phyloP scores from a whole-genome alignment of 2,797 vertebrate genomes.

The Cryptoprocta ferox region DNA sequence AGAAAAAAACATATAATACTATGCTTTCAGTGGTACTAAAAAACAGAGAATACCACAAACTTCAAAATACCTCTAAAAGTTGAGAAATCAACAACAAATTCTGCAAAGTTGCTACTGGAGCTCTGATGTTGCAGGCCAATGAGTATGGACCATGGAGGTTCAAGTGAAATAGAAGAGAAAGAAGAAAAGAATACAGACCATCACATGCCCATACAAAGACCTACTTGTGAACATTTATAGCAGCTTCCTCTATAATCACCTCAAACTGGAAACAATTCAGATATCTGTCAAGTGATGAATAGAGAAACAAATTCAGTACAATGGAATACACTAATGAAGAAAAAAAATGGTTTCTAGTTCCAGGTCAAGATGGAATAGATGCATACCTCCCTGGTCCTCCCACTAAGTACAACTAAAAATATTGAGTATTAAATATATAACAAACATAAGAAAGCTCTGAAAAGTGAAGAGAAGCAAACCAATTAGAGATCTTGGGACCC shows the following conservation, averaged over 20 bases:
- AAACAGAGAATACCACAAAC: background rate
- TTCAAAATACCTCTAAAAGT: background rate
- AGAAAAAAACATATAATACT: background rate
- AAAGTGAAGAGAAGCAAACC: background rate
- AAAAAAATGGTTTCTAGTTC: background rate
- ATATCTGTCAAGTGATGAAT: background rate
- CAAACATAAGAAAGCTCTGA: background rate
- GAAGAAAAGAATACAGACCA: background rate
- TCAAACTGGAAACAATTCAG: background rate
- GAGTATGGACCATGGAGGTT: background rate
- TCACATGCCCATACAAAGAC: background rate
- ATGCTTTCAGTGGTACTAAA: background rate
- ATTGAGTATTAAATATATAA: background rate
- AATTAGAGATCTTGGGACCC: background rate
- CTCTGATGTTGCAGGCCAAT: background rate
- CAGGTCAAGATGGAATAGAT: background rate
- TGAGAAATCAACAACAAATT: constrained; percentile 23
- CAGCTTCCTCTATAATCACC: background rate
- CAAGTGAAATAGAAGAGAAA: background rate
- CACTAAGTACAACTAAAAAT: background rate
- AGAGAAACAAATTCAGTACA: background rate
- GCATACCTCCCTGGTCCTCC: background rate
- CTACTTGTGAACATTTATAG: background rate
- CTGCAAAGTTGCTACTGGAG: background rate
- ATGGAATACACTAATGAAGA: background rate